Evolutionary conservation across 2,797 vertebrate species (phyloP), one percentile per base, ranked within the genome.

Genomic region (Eremophila alpestris): DNA sequence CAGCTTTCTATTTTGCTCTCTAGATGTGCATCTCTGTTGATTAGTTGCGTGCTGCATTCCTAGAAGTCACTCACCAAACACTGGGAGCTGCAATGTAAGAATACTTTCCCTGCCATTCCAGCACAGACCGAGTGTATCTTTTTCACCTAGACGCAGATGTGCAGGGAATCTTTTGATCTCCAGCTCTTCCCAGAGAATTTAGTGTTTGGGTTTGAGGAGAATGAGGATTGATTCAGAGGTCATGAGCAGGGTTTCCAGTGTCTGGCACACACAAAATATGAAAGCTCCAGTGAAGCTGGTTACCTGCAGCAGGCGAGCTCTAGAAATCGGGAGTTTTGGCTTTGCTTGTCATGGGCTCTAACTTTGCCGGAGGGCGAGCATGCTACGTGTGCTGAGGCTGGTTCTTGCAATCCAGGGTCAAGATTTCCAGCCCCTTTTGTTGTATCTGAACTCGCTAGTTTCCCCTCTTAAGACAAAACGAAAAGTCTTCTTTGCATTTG

Each of bases 101-200:
- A 68, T 19, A 70, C 54, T 81, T 90, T 85, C 83, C 78, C 83
- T 85, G 60, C 87, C 46, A 69, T 60, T 46, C 93, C 41, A 75
- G 56, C 60, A 60, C 69, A 73, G 54, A 71, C 55, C 11, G 34
- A 83, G 58, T 75, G 70, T 52, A 69, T 89, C 87, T 79, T 90
- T 94, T 90, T 65, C 87, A 95, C 93, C 83, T 94, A 91, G 77
- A 32, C 86, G 76, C 90, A 94, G 84, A 95, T 90, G 90, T 89
- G 74, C 83, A 70, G 68, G 38, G 65, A 87, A 58, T 38, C 81
- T 93, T 97, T 94, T 94, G 94, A 95, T 97, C 92, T 86, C 69
- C 89, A 34, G 41, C 45, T 78, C 87, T 74, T 89, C 62, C 32
- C 58, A 20, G 55, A 70, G 54, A 91, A 60, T 83, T 64, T 74